phyloP scores from a whole-genome alignment of 2,797 vertebrate genomes.

The Pantherophis alleghaniensis region DNA sequence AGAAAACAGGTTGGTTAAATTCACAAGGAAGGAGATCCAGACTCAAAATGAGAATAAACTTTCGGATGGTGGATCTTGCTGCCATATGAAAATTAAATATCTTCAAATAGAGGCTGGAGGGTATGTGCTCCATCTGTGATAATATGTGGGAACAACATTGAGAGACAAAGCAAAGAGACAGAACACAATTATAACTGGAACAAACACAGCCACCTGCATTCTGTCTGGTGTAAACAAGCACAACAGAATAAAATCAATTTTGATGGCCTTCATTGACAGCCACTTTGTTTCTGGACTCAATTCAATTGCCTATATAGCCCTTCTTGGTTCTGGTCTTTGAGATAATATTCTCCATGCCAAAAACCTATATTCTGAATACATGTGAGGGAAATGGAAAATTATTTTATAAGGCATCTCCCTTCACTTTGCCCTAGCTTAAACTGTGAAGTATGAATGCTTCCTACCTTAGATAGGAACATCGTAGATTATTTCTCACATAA shows the following conservation, averaged over 20 bases:
- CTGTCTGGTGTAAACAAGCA: not conserved
- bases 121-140: not conserved
- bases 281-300: not conserved
- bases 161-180: not conserved
- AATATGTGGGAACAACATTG: not conserved
- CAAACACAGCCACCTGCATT: not conserved
- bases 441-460: not conserved
- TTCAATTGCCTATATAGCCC: not conserved
- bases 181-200: not conserved
- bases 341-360: not conserved
- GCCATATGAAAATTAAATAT: not conserved
- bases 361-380: not conserved
- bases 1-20: not conserved
- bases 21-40: not conserved
- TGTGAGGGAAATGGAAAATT: not conserved
- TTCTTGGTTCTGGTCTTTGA: not conserved
- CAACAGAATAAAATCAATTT: not conserved
- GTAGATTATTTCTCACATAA: not conserved
- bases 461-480: not conserved
- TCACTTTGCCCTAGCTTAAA: not conserved
- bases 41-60: not conserved
- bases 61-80: not conserved
- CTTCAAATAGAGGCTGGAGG: not conserved
- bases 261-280: not conserved
- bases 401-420: not conserved